A percentile compares a stretch with the other conserved stretches of the same genome.
phyloP scores from a whole-genome alignment of 2,888 invertebrate genomes.

The Arrhopalites spinosus region DNA sequence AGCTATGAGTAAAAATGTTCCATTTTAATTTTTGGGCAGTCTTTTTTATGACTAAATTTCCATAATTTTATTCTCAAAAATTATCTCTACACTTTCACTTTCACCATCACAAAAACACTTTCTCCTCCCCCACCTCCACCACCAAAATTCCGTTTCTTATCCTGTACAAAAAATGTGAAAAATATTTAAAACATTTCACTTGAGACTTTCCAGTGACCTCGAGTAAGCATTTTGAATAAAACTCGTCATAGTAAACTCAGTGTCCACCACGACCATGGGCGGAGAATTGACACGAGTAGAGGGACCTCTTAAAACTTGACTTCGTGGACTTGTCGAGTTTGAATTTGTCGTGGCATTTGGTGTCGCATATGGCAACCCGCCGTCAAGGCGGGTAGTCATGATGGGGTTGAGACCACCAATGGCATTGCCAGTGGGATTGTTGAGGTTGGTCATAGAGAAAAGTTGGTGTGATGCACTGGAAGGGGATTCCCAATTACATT shows the following conservation, averaged over 20 bases:
- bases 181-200: background rate
- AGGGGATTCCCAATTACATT: background rate
- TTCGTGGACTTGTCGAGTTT: background rate
- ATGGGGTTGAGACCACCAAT: background rate
- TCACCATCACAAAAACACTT: too few relatives aligned
- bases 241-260: constrained; percentile 12
- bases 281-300: background rate
- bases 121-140: background rate
- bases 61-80: too few relatives aligned
- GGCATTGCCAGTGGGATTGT: constrained; percentile 3
- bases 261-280: background rate
- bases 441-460: constrained; percentile 25
- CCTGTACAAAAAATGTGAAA: background rate
- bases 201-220: constrained; percentile 4
- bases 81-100: too few relatives aligned
- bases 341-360: background rate
- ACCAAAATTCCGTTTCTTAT: background rate
- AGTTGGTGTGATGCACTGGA: background rate
- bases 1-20: too few relatives aligned
- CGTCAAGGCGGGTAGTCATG: background rate
- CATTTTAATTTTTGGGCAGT: too few relatives aligned
- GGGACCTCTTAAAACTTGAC: background rate
- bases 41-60: too few relatives aligned
- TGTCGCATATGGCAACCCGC: background rate
- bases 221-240: background rate